Base-by-base conservation (phyloP, 64 coral and sea anemone species). In the Platygyra sinensis region DNA sequence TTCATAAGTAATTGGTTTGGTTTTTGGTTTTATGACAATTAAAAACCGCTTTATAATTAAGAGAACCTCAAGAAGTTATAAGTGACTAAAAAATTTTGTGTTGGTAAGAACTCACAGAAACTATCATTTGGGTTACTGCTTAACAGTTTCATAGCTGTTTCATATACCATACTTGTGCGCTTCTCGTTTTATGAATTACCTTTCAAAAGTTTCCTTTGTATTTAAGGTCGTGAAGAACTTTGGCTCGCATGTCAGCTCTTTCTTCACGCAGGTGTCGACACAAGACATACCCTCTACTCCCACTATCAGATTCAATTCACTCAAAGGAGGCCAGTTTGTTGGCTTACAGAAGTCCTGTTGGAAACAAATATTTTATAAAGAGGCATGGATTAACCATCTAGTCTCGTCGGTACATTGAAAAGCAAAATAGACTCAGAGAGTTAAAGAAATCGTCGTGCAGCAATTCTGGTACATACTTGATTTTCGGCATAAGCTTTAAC, bases 401-500 rank as follows among this genome's bases (percentile, higher is more conserved):
- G n/a, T 38, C 4, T 38, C 36, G 1, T 38, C 36, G 39, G 5
- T 46, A 46, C 39, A 46, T 46, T 46, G 4, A 46, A 55, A 50
- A 27, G 11, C 13, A 24, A 2, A 25, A 30, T 52, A 14, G 1
- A 50, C 2, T 16, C 12, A 17, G 29, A n/a, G 6, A 69, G 65
- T 6, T 49, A 49, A 76, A 9, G 17, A 22, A 77, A 20, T 38
- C 6, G 39, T 46, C 39, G 2, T 46, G 39, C 0, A 46, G 39
- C 39, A 46, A 46, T 46, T 5, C 39, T 46, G 39, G 6, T 12
- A 79, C 54, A 57, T 14, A 90, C 93, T 49, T 88, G 81, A 79
- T 94, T 90, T 90, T 94, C 74, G 8, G 86, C 54, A 31, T 75
- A 94, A 25, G 87, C 73, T 86, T 86, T 94, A 12, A 94, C 31